Percentiles rank a stretch among this genome's conserved stretches.
phyloP scores from a whole-genome alignment of 2,888 invertebrate species.

The Tethea ocularis region DNA sequence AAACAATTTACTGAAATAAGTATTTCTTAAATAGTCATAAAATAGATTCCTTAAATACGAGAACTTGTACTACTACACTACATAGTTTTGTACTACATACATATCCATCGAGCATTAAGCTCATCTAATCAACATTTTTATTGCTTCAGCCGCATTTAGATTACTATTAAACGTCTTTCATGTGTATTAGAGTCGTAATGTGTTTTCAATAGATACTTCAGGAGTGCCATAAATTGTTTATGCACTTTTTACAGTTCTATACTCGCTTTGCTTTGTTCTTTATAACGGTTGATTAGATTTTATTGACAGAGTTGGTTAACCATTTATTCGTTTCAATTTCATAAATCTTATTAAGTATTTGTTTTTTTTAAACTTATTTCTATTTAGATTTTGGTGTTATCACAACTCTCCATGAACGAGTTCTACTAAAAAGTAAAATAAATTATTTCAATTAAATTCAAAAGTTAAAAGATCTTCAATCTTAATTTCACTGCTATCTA shows the following conservation, averaged over 20 bases:
- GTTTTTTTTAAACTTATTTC: background rate
- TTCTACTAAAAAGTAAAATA: background rate
- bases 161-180: conserved; percentile 31
- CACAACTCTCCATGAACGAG: too few species aligned
- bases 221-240: conserved; percentile 41
- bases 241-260: conserved; percentile 39
- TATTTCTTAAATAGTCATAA: background rate
- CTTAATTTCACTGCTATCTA: background rate
- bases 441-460: background rate
- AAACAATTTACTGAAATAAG: background rate
- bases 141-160: conserved; percentile 32
- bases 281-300: background rate
- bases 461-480: background rate
- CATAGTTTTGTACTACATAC: background rate
- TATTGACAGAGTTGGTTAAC: background rate
- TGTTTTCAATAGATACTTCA: conserved; percentile 33
- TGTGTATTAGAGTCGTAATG: conserved; percentile 34
- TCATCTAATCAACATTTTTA: conserved; percentile 34
- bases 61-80: too few species aligned
- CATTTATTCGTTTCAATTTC: background rate
- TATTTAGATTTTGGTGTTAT: too few species aligned
- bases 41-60: background rate
- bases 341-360: background rate
- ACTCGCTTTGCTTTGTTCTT: conserved; percentile 22
- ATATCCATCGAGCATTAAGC: conserved; percentile 17